A percentile compares a stretch with the other conserved stretches of the same genome.
These are phyloP conservation scores for Liodrosophila aerea DNA, from an alignment of 2,888 invertebrate species.

Conservation along the genomic window DNA sequence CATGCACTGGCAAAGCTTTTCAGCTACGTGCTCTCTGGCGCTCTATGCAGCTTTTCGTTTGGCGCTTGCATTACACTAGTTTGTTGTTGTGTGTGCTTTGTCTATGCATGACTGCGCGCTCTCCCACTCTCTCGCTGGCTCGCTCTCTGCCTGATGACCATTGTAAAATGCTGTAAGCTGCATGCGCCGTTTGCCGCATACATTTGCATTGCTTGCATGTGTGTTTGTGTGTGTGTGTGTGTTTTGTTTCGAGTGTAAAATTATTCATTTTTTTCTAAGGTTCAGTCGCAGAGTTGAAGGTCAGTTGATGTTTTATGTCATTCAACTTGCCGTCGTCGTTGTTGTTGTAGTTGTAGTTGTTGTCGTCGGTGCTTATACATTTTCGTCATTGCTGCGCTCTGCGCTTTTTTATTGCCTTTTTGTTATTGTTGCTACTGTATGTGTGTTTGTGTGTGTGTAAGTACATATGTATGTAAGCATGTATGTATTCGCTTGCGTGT, in stretches of 20 bases:
- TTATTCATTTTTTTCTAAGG: constrained; percentile 81
- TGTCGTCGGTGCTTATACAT: constrained; percentile 55
- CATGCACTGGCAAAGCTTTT: constrained; percentile 40
- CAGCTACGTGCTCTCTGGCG: constrained; percentile 14
- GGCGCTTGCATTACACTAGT: constrained; percentile 46
- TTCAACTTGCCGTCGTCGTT: constrained; percentile 79
- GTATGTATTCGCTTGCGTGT: constrained; percentile 65
- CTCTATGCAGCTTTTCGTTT: constrained; percentile 21
- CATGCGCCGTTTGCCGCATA: constrained; percentile 56
- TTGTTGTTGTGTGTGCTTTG: constrained; percentile 10
- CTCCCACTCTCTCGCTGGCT: constrained; percentile 10
- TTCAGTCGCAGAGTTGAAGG: constrained; percentile 83
- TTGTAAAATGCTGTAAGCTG: constrained; percentile 66
- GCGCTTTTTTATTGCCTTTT: constrained; percentile 37
- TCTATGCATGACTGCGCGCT: constrained; percentile 38
- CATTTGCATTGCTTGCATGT: constrained; percentile 58
- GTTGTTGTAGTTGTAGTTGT: constrained; percentile 52
- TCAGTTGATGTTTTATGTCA: constrained; percentile 83
- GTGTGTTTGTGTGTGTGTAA: no score
- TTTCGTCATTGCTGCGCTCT: constrained; percentile 68
- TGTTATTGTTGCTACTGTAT: constrained; percentile 25
- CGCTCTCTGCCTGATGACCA: constrained; percentile 30
- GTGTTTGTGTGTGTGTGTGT: constrained; percentile 25
- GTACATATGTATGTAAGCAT: no score
- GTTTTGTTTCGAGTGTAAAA: constrained; percentile 73